Evolutionary conservation across 2,888 invertebrate species (phyloP).

Genomic region (Caenorhabditis sp.): DNA sequence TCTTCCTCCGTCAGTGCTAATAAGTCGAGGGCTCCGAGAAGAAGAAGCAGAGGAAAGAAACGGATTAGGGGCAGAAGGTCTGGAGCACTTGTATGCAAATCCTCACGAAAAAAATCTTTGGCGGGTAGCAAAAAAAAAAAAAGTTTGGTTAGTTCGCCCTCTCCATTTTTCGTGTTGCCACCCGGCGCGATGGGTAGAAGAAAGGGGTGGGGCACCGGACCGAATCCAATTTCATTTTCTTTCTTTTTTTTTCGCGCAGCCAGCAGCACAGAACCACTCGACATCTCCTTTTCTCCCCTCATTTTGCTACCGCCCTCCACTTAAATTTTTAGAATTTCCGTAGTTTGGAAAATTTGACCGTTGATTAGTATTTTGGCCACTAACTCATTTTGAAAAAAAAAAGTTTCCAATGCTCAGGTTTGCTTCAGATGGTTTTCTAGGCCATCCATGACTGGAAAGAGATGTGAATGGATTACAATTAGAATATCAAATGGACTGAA

Average conservation of each 20-base stretch:
- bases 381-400: no score
- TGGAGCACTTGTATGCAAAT: constrained; percentile 26
- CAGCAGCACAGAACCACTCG: neutral
- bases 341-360: no score
- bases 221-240: constrained; percentile 63
- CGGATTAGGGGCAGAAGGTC: neutral
- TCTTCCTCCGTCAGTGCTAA: neutral
- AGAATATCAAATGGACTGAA: no score
- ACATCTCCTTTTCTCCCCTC: constrained; percentile 10
- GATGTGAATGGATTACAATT: no score
- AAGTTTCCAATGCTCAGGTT: no score
- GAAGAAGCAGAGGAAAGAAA: neutral
- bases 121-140: neutral
- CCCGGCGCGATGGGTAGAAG: neutral
- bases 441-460: no score
- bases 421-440: no score
- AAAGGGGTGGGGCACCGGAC: constrained; percentile 29
- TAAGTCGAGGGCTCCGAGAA: constrained; percentile 5
- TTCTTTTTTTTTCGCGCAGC: neutral
- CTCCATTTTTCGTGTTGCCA: constrained; percentile 10
- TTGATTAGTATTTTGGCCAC: neutral
- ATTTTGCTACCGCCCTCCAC: neutral
- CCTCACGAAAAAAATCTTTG: neutral
- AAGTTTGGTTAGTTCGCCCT: neutral
- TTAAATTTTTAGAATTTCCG: constrained; percentile 4